Evolutionary conservation across 2,888 invertebrate genomes (phyloP).

Genomic region (Calliopum simillimum): DNA sequence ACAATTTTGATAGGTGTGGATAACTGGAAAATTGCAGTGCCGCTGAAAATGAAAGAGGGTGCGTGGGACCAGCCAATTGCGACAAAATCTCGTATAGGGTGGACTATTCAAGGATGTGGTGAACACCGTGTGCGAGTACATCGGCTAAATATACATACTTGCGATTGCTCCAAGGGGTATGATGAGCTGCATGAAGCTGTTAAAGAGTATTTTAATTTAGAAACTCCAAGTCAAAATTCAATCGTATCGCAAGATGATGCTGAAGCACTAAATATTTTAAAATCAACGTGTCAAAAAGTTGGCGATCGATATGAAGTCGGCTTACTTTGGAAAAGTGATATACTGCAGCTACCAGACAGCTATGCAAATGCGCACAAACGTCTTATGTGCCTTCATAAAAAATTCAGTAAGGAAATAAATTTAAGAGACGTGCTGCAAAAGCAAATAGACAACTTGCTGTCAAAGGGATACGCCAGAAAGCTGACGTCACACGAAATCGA

Average conservation of each 20-base stretch:
- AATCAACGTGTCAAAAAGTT: conserved; percentile 36
- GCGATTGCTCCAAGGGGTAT: conserved; percentile 29
- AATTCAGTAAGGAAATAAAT: background rate
- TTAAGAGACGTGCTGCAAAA: background rate
- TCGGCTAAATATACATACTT: conserved; percentile 32
- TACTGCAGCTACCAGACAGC: conserved; percentile 39
- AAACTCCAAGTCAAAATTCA: conserved; percentile 23
- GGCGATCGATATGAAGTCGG: conserved; percentile 43
- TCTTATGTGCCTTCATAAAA: background rate
- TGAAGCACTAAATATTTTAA: conserved; percentile 34
- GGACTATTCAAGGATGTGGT: conserved; percentile 27
- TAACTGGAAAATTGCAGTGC: conserved; percentile 35
- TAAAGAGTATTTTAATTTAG: conserved; percentile 23
- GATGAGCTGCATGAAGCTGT: conserved; percentile 30
- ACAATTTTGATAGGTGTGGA: conserved; percentile 22
- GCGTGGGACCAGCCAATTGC: conserved; percentile 28
- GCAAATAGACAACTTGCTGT: background rate
- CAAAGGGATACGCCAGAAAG: conserved; percentile 4
- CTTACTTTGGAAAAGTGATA: conserved; percentile 47
- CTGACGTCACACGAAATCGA: background rate
- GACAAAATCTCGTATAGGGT: conserved; percentile 36
- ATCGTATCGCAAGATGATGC: conserved; percentile 35
- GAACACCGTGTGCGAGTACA: background rate
- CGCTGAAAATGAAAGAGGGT: conserved; percentile 36
- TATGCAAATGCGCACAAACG: conserved; percentile 15